Conservation (phyloP, 2,888 invertebrate species). For the Caenorhabditis sp. region DNA sequence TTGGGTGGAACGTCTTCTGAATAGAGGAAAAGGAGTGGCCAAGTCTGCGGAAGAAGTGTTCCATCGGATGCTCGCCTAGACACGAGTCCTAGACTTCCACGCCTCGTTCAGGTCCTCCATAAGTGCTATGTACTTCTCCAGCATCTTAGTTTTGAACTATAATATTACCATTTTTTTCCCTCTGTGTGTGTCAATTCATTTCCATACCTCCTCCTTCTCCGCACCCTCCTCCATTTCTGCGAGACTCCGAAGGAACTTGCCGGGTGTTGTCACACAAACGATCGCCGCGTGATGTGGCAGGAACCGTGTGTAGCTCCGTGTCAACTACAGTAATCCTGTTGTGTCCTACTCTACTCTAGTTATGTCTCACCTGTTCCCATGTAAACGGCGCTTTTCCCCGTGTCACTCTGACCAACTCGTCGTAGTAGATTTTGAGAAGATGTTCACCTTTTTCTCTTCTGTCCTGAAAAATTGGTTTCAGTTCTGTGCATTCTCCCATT, state of each 20-base stretch:
- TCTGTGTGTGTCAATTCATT: neutral
- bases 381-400: constrained; percentile 22
- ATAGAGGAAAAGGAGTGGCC: constrained; percentile 71
- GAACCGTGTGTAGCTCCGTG: constrained; percentile 30
- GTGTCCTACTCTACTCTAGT: neutral
- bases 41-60: constrained; percentile 76
- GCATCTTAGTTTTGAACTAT: constrained; percentile 26
- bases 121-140: constrained; percentile 37
- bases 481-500: too few species aligned
- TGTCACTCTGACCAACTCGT: constrained; percentile 18
- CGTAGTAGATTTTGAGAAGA: constrained; percentile 26
- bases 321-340: constrained; percentile 10
- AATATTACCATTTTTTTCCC: constrained; percentile 10
- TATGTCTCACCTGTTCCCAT: constrained; percentile 25
- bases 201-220: constrained; percentile 14
- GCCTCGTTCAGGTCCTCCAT: constrained; percentile 27
- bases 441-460: constrained; percentile 31
- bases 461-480: constrained; percentile 24
- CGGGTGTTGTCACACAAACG: constrained; percentile 30
- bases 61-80: constrained; percentile 45
- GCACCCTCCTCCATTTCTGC: constrained; percentile 7
- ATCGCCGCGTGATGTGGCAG: constrained; percentile 37
- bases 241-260: constrained; percentile 5
- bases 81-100: neutral
- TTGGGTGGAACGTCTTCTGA: constrained; percentile 67